Evolutionary conservation across 1,140 invertebrate species (phyloP).

Genomic region (Hyphantria cunea): DNA sequence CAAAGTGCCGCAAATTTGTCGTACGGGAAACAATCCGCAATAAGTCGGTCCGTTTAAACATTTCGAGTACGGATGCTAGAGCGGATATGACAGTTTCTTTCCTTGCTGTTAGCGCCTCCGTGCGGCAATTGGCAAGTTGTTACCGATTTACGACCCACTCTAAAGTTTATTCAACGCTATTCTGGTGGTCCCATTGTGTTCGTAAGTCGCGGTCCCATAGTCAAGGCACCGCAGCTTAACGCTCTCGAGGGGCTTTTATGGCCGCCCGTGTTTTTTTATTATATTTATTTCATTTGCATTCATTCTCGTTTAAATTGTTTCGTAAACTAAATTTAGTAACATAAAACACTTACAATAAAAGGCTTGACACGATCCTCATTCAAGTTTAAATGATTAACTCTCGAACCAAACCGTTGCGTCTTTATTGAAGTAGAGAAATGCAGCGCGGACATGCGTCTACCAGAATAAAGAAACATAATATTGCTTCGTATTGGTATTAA

Average conservation of each 20-base stretch:
- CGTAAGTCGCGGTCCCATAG: conserved; percentile 59
- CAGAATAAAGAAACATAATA: not conserved
- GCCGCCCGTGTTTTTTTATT: conserved; percentile 64
- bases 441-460: not conserved
- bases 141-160: conserved; percentile 77
- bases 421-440: no score
- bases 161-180: conserved; percentile 72
- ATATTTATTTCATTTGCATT: conserved; percentile 69
- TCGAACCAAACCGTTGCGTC: conserved; percentile 1
- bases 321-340: conserved; percentile 35
- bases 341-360: conserved; percentile 32
- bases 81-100: conserved; percentile 70
- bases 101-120: conserved; percentile 73
- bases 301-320: conserved; percentile 43
- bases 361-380: conserved; percentile 28
- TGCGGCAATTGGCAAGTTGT: conserved; percentile 77
- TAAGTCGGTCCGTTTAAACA: conserved; percentile 37
- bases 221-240: conserved; percentile 45
- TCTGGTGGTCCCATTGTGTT: conserved; percentile 79
- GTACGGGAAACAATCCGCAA: conserved; percentile 10
- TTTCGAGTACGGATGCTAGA: conserved; percentile 77
- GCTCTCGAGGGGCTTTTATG: conserved; percentile 64
- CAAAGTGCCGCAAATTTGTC: no score
- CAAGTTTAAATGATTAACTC: conserved; percentile 7
- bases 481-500: no score